Evolutionary conservation across 2,888 invertebrate genomes (phyloP), one percentile per base, ranked within the genome.

Genomic region (Sarcophaga caerulescens): DNA sequence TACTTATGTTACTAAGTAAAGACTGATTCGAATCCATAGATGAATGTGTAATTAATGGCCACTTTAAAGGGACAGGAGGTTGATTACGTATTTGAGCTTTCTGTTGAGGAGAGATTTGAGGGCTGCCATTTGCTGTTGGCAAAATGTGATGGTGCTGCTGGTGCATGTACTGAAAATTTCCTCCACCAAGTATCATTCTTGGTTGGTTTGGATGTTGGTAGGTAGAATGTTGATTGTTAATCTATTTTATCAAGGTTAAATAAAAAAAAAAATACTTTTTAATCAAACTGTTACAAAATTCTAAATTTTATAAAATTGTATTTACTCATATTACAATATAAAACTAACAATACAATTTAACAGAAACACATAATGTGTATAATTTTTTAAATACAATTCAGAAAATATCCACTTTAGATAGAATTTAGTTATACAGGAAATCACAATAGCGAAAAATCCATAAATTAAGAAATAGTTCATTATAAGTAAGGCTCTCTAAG

Each of bases 171-270:
- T 88, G 85, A 57, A 87, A 88, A 80, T 86, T 88, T 19, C 89
- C 89, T 2, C 92, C 91, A n/a, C 92, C 92, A 77, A 92, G 89
- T 81, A 92, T 92, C 92, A 92, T 92, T 71, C 92, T 88, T 14
- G 92, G 89, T 35, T 87, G 87, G 4, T 85, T 78, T 45, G 80
- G 21, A 57, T 77, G 80, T 45, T 85, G 85, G 59, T 81, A 76
- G 0, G 71, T 74, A 21, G 81, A 76, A 76, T 82, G 63, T 47
- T 82, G 52, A 19, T 35, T 4, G 21, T 71, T 73, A 59, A 81
- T 83, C 62, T 80, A 74, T 75, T 89, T 89, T 78, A 89, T 62
- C 2, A 84, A 63, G 19, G 73, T 80, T 35, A 35, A 35, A 52
- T 17, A 4, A 17, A 52, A 47, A 47, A 11, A 47, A 11, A 47